Evolutionary conservation across 2,113 vertebrate species (phyloP), one percentile per base, ranked within the genome.

Genomic region (Pseudopipra pipra): DNA sequence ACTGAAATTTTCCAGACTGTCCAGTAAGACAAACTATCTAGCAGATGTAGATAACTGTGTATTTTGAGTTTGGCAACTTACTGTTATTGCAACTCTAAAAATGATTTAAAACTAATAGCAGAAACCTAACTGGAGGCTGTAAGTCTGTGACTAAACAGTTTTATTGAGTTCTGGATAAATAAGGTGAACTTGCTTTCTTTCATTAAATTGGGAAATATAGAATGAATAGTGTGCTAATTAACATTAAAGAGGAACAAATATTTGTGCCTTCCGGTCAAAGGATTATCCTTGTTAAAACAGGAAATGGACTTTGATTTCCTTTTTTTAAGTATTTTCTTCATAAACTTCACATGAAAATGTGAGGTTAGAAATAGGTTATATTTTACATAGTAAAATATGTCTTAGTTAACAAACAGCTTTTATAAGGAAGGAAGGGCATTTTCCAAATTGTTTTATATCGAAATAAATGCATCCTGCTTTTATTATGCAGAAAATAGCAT

Each of bases 261-360:
- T 95, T 96, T 96, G 58, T 94, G 73, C 73, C 66, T 93, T 75
- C 88, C 94, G 92, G 90, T 95, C 94, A 94, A 87, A 35, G 76
- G 85, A 90, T 95, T 97, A 94, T 95, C 83, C 51, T 89, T 97
- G 62, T 96, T 93, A 94, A 93, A 94, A 94, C 85, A 94, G 94
- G 96, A 97, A 96, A 94, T 73, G 63, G 66, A 68, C 43, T 87
- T 56, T 58, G 79, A 93, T 93, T 96, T 95, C 91, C 90, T 95
- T 89, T 88, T 75, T 47, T 35, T 12, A 94, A 95, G 61, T 87
- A 81, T 96, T 95, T 92, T 95, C 70, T 92, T 73, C 70, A 61
- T 92, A 78, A 96, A 81, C 68, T 94, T 91, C 52, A 9, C 59
- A 37, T 84, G 61, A 84, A 93, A 92, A 81, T 21, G 2, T 72